Base-by-base conservation (phyloP, 2,797 vertebrate species). In the Microcaecilia unicolor region DNA sequence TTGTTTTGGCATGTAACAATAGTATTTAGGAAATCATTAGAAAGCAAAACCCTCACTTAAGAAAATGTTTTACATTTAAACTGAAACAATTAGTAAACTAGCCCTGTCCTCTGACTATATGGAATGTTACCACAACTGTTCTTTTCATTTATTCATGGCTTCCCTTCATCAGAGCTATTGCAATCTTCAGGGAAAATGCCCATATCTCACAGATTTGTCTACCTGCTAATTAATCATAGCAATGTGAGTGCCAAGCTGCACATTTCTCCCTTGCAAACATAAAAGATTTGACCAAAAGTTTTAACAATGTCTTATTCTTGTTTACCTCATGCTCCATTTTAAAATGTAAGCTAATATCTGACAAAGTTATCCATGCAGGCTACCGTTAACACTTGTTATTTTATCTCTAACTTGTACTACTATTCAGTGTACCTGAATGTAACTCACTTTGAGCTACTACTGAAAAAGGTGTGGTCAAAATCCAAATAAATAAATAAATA, bases 151-250 rank as follows among this genome's bases (percentile, higher is more conserved):
- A 64, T 59, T 51, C 33, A 37, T 24, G 1, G 55, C 33, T 64
- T 68, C 43, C 50, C 59, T 52, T 53, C 33, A 34, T 33, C 40
- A 55, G 22, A 41, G 14, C 53, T 36, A 10, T 34, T 52, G 48
- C 52, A 68, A 50, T 48, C 45, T 42, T 18, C 29, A 62, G 55
- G 55, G 64, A 46, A 43, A 52, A 39, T 8, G 38, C 48, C 55
- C 21, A 23, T 33, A 18, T 10, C 43, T 51, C 47, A 37, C 37
- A 45, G 44, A 25, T 47, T 39, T 48, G 15, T 34, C 21, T 8
- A 37, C 24, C 34, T 22, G 44, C 43, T 34, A 53, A 48, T 15
- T 55, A 46, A 38, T 40, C 42, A 45, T 23, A 41, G 46, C 31
- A 34, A 53, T 41, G 41, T 37, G 22, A 23, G 22, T 12, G 35